Conservation (phyloP, 2,888 invertebrate genomes). For the Lasioglossum oenotherae region DNA sequence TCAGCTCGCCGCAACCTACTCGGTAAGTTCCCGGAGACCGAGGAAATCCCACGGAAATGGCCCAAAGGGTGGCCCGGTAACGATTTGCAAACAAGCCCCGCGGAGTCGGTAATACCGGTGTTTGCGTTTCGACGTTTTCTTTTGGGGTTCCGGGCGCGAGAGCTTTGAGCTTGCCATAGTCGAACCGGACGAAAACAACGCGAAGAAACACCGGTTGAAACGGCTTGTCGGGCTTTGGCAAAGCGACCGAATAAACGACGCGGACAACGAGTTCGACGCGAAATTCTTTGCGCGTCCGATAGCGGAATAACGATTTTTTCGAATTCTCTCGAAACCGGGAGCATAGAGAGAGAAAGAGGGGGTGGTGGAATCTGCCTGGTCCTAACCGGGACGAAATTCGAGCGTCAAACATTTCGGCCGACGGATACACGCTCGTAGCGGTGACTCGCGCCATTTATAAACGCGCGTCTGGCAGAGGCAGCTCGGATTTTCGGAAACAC, state of each 20-base stretch:
- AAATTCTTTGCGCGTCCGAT: background rate
- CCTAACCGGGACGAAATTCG: background rate
- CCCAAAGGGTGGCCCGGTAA: slow-evolving; percentile 42
- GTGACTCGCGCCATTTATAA: slow-evolving; percentile 31
- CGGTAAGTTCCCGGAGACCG: background rate
- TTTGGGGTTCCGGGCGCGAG: background rate
- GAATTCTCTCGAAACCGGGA: slow-evolving; percentile 6
- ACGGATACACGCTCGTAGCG: slow-evolving; percentile 5
- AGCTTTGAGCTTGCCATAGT: background rate
- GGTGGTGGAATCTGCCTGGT: background rate
- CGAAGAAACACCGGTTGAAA: background rate
- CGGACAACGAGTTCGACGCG: background rate
- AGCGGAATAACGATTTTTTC: slow-evolving; percentile 2
- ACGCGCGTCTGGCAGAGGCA: slow-evolving; percentile 29
- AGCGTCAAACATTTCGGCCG: slow-evolving; percentile 21
- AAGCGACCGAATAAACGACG: background rate
- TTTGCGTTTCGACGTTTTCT: slow-evolving; percentile 30
- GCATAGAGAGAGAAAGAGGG: background rate
- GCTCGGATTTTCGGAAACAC: slow-evolving; percentile 40
- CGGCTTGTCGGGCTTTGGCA: background rate
- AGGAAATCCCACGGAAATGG: slow-evolving; percentile 22
- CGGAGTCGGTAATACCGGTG: slow-evolving; percentile 34
- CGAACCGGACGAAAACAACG: background rate
- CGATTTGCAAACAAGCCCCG: slow-evolving; percentile 58
- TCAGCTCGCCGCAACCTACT: background rate